Evolutionary conservation across 2,888 invertebrate genomes (phyloP), one percentile per base, ranked within the genome.

Genomic region (Ctena decussata): DNA sequence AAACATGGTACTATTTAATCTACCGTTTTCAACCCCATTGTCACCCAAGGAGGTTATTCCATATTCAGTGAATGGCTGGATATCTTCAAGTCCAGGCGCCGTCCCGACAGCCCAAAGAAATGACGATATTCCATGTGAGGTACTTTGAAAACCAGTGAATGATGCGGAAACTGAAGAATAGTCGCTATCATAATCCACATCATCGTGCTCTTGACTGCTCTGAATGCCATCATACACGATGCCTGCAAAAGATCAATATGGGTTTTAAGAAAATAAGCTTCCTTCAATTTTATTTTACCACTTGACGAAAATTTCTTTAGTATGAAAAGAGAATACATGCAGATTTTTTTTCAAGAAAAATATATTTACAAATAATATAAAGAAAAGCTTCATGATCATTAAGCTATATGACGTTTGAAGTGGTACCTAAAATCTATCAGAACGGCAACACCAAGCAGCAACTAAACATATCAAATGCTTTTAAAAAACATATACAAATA

Each of bases 41-140:
- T 37, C 37, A 71, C 86, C 85, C 57, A 88, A 89, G 32, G 87
- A 88, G 3, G 87, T 75, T 18, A 86, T 32, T 21, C 87, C 87
- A 32, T 78, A 72, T 30, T 71, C 60, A 18, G 77, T 80, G 65
- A 89, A 89, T 1, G 88, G 86, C 82, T 82, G 82, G 15, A 91
- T 76, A 44, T 91, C 90, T 46, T 88, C 88, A 2, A 57, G 85
- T 27, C 80, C 80, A 27, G 91, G 87, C 53, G 79, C 73, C 0
- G 90, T 86, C 15, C 91, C 91, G 12, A 91, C 77, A 0, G 90
- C 88, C 91, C 91, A 91, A 69, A 87, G 87, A 76, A 84, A 89
- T 39, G 78, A 49, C 12, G 72, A 53, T 15, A 91, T 71, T 0
- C 91, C 91, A 75, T 91, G 77, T 12, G 77, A 77, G 65, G 82